phyloP scores from a whole-genome alignment of 2,113 vertebrate genomes.

The Labeo catla region DNA sequence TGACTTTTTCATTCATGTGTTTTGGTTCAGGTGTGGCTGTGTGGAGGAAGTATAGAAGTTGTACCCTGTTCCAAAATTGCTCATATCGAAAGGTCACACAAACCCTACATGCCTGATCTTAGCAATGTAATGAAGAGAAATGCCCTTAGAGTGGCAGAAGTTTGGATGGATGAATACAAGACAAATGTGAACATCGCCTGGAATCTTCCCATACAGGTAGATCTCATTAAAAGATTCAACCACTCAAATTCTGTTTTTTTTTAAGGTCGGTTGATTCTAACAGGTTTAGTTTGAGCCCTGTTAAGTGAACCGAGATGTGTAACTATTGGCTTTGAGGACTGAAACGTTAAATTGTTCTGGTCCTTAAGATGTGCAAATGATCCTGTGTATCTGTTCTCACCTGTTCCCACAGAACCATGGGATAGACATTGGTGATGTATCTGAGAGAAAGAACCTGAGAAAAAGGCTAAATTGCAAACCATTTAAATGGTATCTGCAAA shows the following conservation, averaged over 20 bases:
- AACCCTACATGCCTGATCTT: constrained; percentile 76
- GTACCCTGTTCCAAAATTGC: constrained; percentile 80
- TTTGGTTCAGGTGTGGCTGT: constrained; percentile 78
- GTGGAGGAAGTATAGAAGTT: constrained; percentile 81
- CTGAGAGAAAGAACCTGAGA: constrained; percentile 85
- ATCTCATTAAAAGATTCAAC: background rate
- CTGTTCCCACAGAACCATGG: constrained; percentile 81
- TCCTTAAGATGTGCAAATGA: background rate
- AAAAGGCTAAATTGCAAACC: constrained; percentile 90
- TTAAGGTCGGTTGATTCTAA: background rate
- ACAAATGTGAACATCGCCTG: constrained; percentile 78
- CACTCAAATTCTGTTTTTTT: background rate
- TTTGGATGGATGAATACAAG: constrained; percentile 84
- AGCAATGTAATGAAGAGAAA: constrained; percentile 66
- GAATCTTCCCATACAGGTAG: constrained; percentile 76
- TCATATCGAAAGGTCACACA: constrained; percentile 77
- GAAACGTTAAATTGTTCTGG: background rate
- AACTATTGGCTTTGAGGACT: background rate
- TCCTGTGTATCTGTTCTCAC: background rate
- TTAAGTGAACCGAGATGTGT: background rate
- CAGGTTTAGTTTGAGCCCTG: background rate
- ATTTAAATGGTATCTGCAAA: constrained; percentile 94
- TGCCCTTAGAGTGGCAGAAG: constrained; percentile 77
- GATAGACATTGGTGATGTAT: constrained; percentile 91
- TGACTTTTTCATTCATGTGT: background rate